A percentile compares a stretch with the other conserved stretches of the same genome.
Conservation (phyloP, 2,797 vertebrate genomes). For the Catostomus latipinnis region DNA sequence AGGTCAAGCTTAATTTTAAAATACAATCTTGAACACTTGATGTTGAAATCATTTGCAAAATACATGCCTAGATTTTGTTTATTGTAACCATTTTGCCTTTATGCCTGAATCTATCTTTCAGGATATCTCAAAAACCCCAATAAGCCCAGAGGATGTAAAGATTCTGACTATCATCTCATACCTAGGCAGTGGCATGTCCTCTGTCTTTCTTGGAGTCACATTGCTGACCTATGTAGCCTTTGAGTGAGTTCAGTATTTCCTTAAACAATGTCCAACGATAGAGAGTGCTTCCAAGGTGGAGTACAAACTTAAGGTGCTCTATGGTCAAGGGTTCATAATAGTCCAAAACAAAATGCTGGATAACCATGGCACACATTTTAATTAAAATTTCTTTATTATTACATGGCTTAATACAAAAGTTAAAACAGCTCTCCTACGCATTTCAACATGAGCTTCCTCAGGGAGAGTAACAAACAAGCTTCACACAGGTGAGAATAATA, state of each 20-base stretch:
- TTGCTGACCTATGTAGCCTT: conserved; percentile 85
- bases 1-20: conserved; percentile 10
- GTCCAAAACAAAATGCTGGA: no score
- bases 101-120: conserved; percentile 60
- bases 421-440: no score
- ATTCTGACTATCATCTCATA: conserved; percentile 84
- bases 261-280: neutral
- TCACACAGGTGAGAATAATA: no score
- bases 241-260: conserved; percentile 78
- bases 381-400: no score
- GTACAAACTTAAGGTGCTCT: no score
- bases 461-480: no score
- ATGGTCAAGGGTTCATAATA: no score
- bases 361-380: no score
- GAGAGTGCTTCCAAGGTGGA: no score
- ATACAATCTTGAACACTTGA: neutral
- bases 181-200: conserved; percentile 85
- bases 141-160: conserved; percentile 66
- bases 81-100: neutral
- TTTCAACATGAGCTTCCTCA: no score
- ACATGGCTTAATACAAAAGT: no score
- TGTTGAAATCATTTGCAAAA: neutral
- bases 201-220: conserved; percentile 85
- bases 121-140: conserved; percentile 77
- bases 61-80: neutral